Evolutionary conservation across 2,888 invertebrate genomes (phyloP).

Genomic region (Conomelus anceps): DNA sequence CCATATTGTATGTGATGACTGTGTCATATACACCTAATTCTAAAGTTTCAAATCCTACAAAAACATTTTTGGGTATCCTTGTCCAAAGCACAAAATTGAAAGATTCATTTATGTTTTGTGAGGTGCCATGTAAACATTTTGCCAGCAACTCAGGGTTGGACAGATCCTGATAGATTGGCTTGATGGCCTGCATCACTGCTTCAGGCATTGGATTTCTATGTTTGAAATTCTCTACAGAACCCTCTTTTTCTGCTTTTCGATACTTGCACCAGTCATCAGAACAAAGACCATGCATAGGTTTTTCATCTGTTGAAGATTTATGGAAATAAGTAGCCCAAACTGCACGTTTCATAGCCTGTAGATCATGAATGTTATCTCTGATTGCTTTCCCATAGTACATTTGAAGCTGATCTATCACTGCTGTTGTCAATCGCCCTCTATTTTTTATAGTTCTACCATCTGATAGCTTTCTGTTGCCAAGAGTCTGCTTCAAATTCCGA

Average conservation of each 20-base stretch:
- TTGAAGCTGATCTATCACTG: neutral
- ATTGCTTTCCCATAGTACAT: neutral
- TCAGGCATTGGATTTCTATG: neutral
- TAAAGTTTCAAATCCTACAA: no score
- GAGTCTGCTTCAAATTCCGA: neutral
- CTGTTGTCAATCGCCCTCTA: neutral
- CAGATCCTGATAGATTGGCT: neutral
- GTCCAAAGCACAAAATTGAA: neutral
- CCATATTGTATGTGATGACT: no score
- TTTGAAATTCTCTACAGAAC: neutral
- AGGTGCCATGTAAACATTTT: neutral
- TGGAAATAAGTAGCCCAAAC: neutral
- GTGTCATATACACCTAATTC: no score
- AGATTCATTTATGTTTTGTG: neutral
- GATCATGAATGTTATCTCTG: neutral
- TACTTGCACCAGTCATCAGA: neutral
- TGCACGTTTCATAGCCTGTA: neutral
- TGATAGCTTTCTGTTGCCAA: neutral
- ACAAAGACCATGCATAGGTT: neutral
- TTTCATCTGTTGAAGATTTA: neutral
- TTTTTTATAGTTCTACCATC: neutral
- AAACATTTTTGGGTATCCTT: neutral
- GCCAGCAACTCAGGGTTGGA: no score
- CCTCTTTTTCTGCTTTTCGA: neutral
- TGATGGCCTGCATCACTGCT: neutral